Percentiles rank a stretch among this genome's conserved stretches.
These are phyloP conservation scores for Tympanoctomys barrerae DNA, from an alignment of 2,797 vertebrate species.

Conservation along the genomic window DNA sequence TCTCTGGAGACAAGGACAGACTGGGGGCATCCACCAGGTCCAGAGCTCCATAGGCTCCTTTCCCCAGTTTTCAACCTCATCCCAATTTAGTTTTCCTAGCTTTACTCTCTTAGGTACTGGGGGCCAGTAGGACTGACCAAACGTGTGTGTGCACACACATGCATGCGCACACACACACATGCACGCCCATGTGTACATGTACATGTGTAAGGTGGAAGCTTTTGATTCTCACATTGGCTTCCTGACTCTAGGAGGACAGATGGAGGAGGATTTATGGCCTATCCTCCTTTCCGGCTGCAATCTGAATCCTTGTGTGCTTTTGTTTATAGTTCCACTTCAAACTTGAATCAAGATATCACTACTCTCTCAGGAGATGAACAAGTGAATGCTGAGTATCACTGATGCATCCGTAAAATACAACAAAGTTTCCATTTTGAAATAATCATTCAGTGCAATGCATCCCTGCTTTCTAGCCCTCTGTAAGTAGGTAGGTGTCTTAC, in stretches of 20 bases:
- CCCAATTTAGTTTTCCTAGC: background rate
- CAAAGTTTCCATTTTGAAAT: constrained; percentile 47
- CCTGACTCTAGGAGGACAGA: background rate
- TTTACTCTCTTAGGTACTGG: background rate
- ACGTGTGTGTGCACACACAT: background rate
- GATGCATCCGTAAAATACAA: constrained; percentile 5
- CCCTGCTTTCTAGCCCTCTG: background rate
- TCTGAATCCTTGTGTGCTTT: constrained; percentile 38
- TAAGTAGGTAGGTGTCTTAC: background rate
- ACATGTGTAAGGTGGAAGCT: background rate
- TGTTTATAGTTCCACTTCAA: constrained; percentile 70
- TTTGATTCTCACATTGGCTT: constrained; percentile 69
- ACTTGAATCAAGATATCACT: constrained; percentile 68
- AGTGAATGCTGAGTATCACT: background rate
- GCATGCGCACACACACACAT: background rate
- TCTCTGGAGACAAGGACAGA: constrained; percentile 89
- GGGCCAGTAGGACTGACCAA: background rate
- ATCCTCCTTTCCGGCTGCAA: constrained; percentile 29
- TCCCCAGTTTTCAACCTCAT: background rate
- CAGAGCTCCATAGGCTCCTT: background rate
- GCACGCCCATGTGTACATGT: background rate
- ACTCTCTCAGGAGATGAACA: background rate
- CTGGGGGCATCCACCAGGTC: constrained; percentile 81
- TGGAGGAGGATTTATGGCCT: constrained; percentile 48
- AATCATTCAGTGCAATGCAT: background rate